Conservation (phyloP, 2,113 vertebrate species). For the Promerops cafer region DNA sequence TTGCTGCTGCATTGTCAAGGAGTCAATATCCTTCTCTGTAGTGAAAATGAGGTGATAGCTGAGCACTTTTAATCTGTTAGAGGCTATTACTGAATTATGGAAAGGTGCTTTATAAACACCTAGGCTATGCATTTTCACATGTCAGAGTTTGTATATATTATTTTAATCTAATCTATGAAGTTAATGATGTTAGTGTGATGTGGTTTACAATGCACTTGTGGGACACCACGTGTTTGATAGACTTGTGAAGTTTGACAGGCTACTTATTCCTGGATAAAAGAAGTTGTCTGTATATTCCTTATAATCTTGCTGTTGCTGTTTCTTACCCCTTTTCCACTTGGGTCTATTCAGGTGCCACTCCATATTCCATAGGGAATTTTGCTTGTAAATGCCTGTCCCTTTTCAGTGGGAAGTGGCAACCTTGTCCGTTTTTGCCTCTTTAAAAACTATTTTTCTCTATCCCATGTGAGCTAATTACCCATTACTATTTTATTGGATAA, state of each 20-base stretch:
- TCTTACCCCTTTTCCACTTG: rapidly evolving
- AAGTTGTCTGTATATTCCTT: neutral
- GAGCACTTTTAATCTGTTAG: neutral
- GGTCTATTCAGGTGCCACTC: neutral
- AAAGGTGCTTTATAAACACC: neutral
- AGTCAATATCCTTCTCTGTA: neutral
- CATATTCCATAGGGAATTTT: neutral
- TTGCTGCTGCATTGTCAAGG: rapidly evolving
- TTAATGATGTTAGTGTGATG: neutral
- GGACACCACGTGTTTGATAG: rapidly evolving
- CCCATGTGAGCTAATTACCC: neutral
- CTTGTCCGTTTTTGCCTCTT: neutral
- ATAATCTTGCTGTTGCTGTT: neutral
- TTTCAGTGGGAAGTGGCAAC: neutral
- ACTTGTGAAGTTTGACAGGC: neutral
- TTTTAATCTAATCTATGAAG: neutral
- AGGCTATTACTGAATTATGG: neutral
- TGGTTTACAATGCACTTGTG: neutral
- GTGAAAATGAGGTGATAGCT: neutral
- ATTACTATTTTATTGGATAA: neutral
- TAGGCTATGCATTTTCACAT: rapidly evolving
- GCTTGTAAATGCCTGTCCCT: neutral
- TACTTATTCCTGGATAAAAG: neutral
- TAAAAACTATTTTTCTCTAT: neutral
- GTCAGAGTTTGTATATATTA: neutral